Evolutionary conservation across 2,888 invertebrate species (phyloP).

Genomic region (Brachycybe producta): DNA sequence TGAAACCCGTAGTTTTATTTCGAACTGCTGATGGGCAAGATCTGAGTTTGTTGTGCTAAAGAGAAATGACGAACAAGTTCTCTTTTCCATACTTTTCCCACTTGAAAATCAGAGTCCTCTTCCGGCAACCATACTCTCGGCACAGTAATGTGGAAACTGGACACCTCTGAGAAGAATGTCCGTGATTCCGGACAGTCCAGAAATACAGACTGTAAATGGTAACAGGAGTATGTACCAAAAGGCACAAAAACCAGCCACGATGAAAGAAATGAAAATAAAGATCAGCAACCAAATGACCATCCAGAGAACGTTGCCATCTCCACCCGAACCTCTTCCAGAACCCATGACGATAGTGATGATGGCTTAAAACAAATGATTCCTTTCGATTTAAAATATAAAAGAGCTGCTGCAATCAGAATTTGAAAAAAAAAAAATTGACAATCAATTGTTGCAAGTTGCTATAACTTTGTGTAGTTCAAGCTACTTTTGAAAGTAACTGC

Average conservation of each 20-base stretch:
- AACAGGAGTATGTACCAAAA: constrained; percentile 53
- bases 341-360: not conserved
- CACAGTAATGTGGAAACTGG: constrained; percentile 58
- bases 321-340: constrained; percentile 4
- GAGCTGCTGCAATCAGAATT: not conserved
- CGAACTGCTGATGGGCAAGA: too few relatives aligned
- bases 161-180: constrained; percentile 52
- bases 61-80: too few relatives aligned
- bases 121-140: constrained; percentile 41
- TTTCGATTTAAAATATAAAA: not conserved
- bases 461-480: too few relatives aligned
- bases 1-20: too few relatives aligned
- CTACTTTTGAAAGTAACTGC: too few relatives aligned
- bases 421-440: not conserved
- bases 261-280: constrained; percentile 52
- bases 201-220: constrained; percentile 54
- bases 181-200: constrained; percentile 50
- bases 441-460: not conserved
- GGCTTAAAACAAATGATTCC: not conserved
- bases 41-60: too few relatives aligned
- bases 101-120: not conserved
- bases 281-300: constrained; percentile 57
- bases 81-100: not conserved
- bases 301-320: constrained; percentile 34
- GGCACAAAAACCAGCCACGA: constrained; percentile 53